Conservation (phyloP, 2,888 invertebrate genomes). For the Rosalia funebris region DNA sequence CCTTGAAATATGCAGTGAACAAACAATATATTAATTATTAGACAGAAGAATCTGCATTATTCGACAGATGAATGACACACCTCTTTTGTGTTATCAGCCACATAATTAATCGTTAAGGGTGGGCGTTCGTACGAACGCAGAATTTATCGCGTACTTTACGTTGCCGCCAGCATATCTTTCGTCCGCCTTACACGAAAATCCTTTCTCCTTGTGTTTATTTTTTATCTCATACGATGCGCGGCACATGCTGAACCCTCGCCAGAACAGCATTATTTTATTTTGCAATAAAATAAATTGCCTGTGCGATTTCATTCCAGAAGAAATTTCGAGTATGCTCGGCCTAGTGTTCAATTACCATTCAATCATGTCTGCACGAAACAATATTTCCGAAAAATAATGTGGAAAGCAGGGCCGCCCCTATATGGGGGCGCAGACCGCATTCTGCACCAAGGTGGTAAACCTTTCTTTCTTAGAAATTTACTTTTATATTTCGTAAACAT, state of each 20-base stretch:
- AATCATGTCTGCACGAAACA: conserved; percentile 15
- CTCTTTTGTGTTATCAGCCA: background rate
- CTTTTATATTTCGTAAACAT: background rate
- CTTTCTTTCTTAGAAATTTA: background rate
- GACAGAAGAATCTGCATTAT: too few relatives aligned
- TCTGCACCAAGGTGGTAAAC: background rate
- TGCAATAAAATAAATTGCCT: conserved; percentile 16
- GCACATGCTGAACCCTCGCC: conserved; percentile 8
- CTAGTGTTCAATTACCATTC: conserved; percentile 16
- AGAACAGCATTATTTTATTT: conserved; percentile 14
- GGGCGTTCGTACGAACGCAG: background rate
- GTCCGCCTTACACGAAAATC: conserved; percentile 8
- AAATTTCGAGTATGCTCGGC: conserved; percentile 3
- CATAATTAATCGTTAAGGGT: background rate
- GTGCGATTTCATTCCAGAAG: conserved; percentile 3
- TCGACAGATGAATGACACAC: too few relatives aligned
- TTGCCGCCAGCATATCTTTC: conserved; percentile 2
- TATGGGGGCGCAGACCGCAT: background rate
- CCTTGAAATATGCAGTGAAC: too few relatives aligned
- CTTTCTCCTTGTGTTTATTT: conserved; percentile 5
- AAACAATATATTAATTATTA: too few relatives aligned
- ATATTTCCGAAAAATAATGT: conserved; percentile 10
- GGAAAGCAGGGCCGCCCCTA: background rate
- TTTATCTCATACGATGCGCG: conserved; percentile 4
- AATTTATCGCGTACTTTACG: conserved; percentile 5